Conservation (phyloP, 23 tunicate genomes). For the Oikopleura vanhoeffeni region DNA sequence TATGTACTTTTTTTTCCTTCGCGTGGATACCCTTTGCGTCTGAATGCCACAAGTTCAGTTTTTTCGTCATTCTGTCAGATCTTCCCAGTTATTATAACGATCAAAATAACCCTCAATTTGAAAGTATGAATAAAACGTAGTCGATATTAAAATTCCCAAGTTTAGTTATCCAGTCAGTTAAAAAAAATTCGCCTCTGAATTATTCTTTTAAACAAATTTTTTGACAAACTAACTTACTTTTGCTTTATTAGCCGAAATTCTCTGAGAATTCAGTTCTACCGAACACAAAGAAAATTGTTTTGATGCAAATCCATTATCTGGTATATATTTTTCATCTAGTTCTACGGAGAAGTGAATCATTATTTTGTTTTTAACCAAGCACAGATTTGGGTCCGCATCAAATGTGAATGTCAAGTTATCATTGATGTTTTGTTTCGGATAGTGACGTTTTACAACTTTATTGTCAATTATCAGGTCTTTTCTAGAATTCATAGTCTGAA, state of each 20-base stretch:
- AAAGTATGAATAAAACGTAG: not conserved
- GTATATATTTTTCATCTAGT: not conserved
- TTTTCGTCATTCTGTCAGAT: not conserved
- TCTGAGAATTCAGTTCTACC: constrained; percentile 8
- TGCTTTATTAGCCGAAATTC: not conserved
- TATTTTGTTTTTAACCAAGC: not conserved
- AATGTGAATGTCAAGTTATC: not conserved
- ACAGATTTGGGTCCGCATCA: constrained; percentile 6
- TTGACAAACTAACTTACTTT: not conserved
- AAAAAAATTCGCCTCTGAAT: not conserved
- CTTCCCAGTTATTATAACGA: not conserved
- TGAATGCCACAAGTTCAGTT: not conserved
- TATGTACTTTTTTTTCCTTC: not conserved
- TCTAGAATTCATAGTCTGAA: not conserved
- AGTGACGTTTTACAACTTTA: constrained; percentile 6
- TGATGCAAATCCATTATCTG: not conserved
- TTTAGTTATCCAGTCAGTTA: not conserved
- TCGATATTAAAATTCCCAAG: not conserved
- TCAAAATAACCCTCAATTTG: not conserved
- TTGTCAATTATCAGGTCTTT: not conserved
- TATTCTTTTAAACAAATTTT: not conserved
- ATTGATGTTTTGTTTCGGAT: not conserved
- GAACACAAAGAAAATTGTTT: not conserved
- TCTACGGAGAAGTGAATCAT: not conserved
- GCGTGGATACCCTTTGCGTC: not conserved